These are phyloP conservation scores for Brachypteracias leptosomus DNA, from an alignment of 2,113 vertebrate genomes.

Conservation along the genomic window DNA sequence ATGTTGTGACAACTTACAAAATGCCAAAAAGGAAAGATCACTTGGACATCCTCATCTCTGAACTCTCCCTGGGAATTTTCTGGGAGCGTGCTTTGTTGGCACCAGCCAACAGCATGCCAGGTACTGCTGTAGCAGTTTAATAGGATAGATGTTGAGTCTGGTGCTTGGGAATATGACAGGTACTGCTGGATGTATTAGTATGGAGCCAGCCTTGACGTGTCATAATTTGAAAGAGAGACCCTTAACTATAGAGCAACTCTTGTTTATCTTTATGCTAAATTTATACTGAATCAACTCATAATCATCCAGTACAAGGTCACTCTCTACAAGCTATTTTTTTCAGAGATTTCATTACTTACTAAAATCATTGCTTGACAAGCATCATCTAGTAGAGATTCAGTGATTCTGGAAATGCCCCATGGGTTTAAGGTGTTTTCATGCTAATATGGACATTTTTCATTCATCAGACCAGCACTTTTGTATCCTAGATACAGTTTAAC, in stretches of 20 bases:
- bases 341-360: neutral
- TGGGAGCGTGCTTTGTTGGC: neutral
- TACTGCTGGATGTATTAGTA: neutral
- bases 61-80: neutral
- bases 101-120: neutral
- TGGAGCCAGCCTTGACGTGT: neutral
- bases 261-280: neutral
- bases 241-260: neutral
- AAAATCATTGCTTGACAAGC: neutral
- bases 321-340: neutral
- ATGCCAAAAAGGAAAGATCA: fast-evolving
- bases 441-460: neutral
- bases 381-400: neutral
- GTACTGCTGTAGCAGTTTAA: neutral
- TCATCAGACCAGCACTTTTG: neutral
- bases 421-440: neutral
- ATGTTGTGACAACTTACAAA: neutral
- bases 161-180: neutral
- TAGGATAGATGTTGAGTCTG: neutral
- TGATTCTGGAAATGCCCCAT: neutral
- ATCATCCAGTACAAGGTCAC: neutral
- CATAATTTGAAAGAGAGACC: neutral
- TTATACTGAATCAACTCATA: neutral
- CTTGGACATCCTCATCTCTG: neutral
- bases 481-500: neutral